These are phyloP conservation scores for Suricata suricatta DNA, from an alignment of 2,113 vertebrate species.

Conservation along the genomic window DNA sequence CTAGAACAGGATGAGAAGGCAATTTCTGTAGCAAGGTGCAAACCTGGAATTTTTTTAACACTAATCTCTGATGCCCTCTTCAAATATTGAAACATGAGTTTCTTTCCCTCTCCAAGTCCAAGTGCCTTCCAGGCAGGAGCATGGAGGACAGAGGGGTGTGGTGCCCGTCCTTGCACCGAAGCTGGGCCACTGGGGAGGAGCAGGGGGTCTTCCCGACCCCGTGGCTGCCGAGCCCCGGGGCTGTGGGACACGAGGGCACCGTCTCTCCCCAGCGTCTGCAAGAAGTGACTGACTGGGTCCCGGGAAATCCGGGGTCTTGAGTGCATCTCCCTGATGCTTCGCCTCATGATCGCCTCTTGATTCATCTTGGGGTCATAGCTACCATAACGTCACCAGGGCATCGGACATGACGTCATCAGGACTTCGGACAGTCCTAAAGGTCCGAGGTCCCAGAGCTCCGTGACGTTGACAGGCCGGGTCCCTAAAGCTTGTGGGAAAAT, in stretches of 20 bases:
- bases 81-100: neutral
- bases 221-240: rapidly evolving
- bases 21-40: neutral
- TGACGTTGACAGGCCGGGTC: rapidly evolving
- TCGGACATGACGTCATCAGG: neutral
- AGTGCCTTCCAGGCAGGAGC: neutral
- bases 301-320: neutral
- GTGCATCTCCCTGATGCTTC: neutral
- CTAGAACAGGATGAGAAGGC: neutral
- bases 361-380: rapidly evolving
- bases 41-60: neutral
- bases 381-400: neutral
- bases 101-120: neutral
- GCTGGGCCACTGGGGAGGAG: neutral
- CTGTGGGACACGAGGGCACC: rapidly evolving
- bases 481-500: neutral
- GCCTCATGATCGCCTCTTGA: too few species aligned
- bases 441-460: neutral
- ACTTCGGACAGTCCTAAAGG: neutral
- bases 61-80: neutral
- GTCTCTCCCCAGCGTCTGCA: neutral
- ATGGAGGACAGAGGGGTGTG: rapidly evolving
- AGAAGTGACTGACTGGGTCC: neutral
- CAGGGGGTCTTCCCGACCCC: neutral
- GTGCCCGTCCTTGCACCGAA: neutral